Conservation (phyloP, 1,140 invertebrate species). For the Piezodorus guildinii region DNA sequence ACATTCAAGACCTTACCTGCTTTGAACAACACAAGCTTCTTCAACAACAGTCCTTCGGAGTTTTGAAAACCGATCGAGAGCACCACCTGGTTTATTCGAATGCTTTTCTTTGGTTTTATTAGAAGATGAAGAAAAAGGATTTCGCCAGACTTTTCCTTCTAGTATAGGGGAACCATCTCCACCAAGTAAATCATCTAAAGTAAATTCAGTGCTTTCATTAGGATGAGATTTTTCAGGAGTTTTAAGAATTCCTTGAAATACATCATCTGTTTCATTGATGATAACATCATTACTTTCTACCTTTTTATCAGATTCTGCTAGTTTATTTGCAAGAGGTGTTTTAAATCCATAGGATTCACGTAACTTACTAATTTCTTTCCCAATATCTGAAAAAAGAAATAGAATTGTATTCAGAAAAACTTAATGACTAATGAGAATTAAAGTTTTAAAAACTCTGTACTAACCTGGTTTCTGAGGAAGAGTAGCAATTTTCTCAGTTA, state of each 20-base stretch:
- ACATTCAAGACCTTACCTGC: constrained; percentile 18
- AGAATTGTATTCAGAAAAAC: not conserved
- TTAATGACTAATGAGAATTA: too few relatives aligned
- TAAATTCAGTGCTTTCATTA: not conserved
- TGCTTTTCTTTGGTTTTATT: constrained; percentile 1
- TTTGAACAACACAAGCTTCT: constrained; percentile 18
- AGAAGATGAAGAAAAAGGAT: not conserved
- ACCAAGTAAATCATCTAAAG: not conserved
- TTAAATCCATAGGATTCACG: not conserved
- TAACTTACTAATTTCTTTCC: not conserved
- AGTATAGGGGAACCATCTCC: not conserved
- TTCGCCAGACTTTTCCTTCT: not conserved
- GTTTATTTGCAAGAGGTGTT: not conserved
- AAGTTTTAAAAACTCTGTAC: not conserved
- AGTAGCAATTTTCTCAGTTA: not conserved
- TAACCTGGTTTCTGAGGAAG: not conserved
- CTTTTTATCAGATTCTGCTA: not conserved
- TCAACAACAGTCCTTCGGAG: constrained; percentile 18
- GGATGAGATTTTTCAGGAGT: constrained; percentile 4
- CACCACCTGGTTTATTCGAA: constrained; percentile 22
- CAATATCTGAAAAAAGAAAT: not conserved
- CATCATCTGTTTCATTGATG: not conserved
- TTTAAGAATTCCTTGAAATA: constrained; percentile 11
- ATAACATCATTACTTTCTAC: not conserved
- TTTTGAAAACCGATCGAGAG: constrained; percentile 23